These are phyloP conservation scores for Cyanoramphus novaezelandiae DNA, from an alignment of 2,113 vertebrate species.

Conservation along the genomic window DNA sequence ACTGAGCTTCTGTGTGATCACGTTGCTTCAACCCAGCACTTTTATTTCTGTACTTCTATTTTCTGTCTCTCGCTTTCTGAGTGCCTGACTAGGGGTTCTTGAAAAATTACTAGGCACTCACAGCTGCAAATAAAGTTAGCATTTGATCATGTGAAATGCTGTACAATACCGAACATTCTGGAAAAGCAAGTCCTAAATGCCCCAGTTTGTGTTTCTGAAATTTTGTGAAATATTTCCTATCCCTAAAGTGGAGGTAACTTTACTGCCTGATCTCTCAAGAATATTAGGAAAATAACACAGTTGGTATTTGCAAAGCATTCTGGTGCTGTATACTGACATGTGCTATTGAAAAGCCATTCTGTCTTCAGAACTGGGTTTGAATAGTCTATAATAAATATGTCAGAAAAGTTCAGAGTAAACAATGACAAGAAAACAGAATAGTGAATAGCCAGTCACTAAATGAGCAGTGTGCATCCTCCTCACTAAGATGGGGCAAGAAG, in stretches of 20 bases:
- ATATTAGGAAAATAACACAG: conserved; percentile 31
- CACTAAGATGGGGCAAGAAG: background rate
- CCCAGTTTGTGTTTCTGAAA: background rate
- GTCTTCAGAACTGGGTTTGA: conserved; percentile 15
- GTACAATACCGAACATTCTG: background rate
- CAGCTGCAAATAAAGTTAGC: background rate
- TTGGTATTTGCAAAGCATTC: background rate
- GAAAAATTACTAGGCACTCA: background rate
- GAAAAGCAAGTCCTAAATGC: background rate
- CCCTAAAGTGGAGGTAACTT: background rate
- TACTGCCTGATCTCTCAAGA: background rate
- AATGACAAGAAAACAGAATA: conserved; percentile 25
- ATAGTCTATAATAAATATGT: background rate
- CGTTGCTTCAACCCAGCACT: background rate
- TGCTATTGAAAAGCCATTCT: conserved; percentile 41
- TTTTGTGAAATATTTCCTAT: background rate
- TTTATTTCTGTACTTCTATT: background rate
- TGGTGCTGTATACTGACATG: background rate
- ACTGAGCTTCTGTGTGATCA: background rate
- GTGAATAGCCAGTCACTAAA: background rate
- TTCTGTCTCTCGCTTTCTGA: background rate
- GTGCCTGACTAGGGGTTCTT: background rate
- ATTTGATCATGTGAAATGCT: background rate
- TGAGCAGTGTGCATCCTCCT: background rate
- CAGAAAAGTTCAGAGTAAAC: conserved; percentile 47